Conservation (phyloP, 1,140 invertebrate species). For the Acarapis woodi region DNA sequence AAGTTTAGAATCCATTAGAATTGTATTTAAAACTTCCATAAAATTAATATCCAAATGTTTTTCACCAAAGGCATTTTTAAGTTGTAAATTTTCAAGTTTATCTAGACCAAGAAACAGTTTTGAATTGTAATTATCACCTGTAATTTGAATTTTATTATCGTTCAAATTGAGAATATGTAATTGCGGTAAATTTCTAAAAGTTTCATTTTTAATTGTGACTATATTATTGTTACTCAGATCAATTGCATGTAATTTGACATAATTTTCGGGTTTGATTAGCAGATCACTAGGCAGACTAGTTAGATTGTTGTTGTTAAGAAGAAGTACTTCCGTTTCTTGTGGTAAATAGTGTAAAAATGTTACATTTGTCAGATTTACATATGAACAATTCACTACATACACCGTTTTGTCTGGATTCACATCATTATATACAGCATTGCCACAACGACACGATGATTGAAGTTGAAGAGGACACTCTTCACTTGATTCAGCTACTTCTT, state of each 20-base stretch:
- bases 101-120: constrained; percentile 44
- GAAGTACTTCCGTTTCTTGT: constrained; percentile 30
- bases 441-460: no score
- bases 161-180: constrained; percentile 38
- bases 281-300: constrained; percentile 33
- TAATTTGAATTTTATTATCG: constrained; percentile 35
- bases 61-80: constrained; percentile 35
- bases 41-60: constrained; percentile 21
- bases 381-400: constrained; percentile 42
- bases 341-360: constrained; percentile 30
- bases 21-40: constrained; percentile 26
- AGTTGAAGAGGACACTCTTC: no score
- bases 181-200: constrained; percentile 37
- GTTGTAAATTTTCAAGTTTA: constrained; percentile 34
- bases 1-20: constrained; percentile 35
- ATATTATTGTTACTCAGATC: constrained; percentile 48
- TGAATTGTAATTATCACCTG: constrained; percentile 29
- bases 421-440: no score
- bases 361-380: constrained; percentile 27
- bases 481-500: no score
- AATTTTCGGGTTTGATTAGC: constrained; percentile 28
- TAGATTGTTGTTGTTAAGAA: constrained; percentile 39
- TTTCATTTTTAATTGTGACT: constrained; percentile 37
- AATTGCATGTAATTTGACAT: constrained; percentile 27
- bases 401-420: no score